Evolutionary conservation across 2,797 vertebrate species (phyloP).

Genomic region (Triplophysa bombifrons): DNA sequence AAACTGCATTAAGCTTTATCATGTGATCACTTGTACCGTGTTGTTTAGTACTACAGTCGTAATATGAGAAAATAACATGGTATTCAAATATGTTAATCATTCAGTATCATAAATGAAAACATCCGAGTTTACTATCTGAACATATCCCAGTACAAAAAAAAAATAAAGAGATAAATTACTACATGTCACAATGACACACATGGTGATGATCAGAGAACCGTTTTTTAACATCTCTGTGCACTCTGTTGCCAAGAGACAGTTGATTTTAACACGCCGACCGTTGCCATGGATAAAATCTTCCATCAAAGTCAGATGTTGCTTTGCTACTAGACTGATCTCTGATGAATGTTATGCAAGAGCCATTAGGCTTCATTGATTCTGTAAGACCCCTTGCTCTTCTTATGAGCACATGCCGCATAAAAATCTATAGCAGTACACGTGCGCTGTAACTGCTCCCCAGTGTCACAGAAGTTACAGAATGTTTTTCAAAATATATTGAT

Average conservation of each 20-base stretch:
- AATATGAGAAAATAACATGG: too few species aligned
- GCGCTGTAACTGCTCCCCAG: too few species aligned
- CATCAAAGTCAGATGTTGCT: slow-evolving; percentile 52
- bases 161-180: not conserved
- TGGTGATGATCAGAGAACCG: slow-evolving; percentile 43
- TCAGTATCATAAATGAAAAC: too few species aligned
- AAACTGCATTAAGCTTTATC: not conserved
- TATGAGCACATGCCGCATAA: too few species aligned
- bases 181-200: not conserved
- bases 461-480: too few species aligned
- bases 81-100: too few species aligned
- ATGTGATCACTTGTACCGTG: not conserved
- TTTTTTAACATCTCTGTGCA: slow-evolving; percentile 57
- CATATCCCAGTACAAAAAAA: too few species aligned
- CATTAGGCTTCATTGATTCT: slow-evolving; percentile 44
- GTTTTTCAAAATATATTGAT: too few species aligned
- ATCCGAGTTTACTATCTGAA: too few species aligned
- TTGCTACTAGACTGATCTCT: slow-evolving; percentile 41
- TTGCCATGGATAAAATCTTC: slow-evolving; percentile 66
- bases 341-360: slow-evolving; percentile 13
- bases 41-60: too few species aligned
- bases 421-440: too few species aligned
- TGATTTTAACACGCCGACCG: slow-evolving; percentile 69
- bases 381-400: not conserved
- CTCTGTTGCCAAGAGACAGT: slow-evolving; percentile 76